A percentile compares a stretch with the other conserved stretches of the same genome.
phyloP scores from a whole-genome alignment of 2,797 vertebrate species.

The Alcedo atthis region DNA sequence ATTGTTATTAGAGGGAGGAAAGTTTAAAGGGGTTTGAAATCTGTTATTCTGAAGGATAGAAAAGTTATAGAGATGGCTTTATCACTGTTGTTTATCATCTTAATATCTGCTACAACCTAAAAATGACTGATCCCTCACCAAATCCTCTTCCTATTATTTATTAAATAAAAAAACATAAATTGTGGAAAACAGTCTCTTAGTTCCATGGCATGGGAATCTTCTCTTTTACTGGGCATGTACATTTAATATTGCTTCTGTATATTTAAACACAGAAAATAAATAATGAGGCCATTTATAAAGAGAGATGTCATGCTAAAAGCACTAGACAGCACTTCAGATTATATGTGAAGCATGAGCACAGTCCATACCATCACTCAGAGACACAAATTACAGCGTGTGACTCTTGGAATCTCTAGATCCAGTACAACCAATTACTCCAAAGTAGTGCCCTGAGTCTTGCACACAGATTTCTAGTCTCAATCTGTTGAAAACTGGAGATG shows the following conservation, averaged over 20 bases:
- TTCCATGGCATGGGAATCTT: neutral
- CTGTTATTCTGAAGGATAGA: neutral
- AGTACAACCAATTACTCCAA: neutral
- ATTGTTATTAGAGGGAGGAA: neutral
- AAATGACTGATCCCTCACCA: neutral
- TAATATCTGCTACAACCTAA: neutral
- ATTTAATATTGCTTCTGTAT: neutral
- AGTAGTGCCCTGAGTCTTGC: neutral
- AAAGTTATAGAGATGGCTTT: neutral
- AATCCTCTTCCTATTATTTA: neutral
- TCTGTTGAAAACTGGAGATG: neutral
- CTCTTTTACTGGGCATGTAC: neutral
- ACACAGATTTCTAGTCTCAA: neutral
- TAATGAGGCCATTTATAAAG: constrained; percentile 7
- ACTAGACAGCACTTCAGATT: neutral
- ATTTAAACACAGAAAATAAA: constrained; percentile 8
- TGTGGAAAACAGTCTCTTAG: neutral
- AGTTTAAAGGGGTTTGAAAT: neutral
- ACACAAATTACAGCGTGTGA: constrained; percentile 3
- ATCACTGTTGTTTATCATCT: neutral
- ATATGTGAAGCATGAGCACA: neutral
- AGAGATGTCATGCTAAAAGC: neutral
- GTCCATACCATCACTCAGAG: neutral
- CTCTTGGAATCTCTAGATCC: constrained; percentile 1
- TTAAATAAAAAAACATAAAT: neutral